Conservation (phyloP, 2,888 invertebrate species). For the Cryptus armator region DNA sequence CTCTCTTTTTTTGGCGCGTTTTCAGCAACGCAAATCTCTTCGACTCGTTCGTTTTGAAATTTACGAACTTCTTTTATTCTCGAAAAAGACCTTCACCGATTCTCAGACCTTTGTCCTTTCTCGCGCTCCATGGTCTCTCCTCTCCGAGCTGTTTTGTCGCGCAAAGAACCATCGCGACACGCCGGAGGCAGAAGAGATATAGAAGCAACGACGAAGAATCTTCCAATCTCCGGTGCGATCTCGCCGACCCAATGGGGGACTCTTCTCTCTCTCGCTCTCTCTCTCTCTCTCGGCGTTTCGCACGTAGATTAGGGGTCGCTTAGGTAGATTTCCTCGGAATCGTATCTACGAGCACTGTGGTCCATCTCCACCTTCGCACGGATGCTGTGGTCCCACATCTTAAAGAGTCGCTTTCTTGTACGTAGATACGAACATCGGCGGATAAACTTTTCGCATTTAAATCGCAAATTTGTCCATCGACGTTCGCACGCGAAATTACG, state of each 20-base stretch:
- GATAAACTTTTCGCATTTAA: conserved; percentile 16
- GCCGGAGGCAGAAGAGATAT: conserved; percentile 32
- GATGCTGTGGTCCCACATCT: conserved; percentile 27
- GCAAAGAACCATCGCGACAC: conserved; percentile 29
- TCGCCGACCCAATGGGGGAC: conserved; percentile 19
- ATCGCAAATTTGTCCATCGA: conserved; percentile 48
- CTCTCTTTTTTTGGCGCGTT: neutral
- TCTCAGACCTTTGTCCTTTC: conserved; percentile 55
- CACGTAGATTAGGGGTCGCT: conserved; percentile 58
- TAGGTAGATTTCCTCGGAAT: conserved; percentile 57
- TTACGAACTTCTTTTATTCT: conserved; percentile 43
- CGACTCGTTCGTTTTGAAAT: conserved; percentile 7
- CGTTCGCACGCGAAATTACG: conserved; percentile 58
- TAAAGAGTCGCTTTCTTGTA: conserved; percentile 8
- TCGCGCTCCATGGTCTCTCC: neutral
- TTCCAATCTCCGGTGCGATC: conserved; percentile 60
- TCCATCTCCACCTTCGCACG: conserved; percentile 17
- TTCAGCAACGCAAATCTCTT: neutral
- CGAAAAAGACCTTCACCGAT: neutral
- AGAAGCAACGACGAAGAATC: conserved; percentile 9
- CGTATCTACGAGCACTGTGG: conserved; percentile 24
- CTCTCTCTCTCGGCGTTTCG: conserved; percentile 19
- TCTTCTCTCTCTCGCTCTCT: neutral
- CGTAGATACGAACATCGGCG: conserved; percentile 6
- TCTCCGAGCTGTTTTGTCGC: conserved; percentile 23